Evolutionary conservation across 1,140 invertebrate species (phyloP).

Genomic region (Drosophila orena): DNA sequence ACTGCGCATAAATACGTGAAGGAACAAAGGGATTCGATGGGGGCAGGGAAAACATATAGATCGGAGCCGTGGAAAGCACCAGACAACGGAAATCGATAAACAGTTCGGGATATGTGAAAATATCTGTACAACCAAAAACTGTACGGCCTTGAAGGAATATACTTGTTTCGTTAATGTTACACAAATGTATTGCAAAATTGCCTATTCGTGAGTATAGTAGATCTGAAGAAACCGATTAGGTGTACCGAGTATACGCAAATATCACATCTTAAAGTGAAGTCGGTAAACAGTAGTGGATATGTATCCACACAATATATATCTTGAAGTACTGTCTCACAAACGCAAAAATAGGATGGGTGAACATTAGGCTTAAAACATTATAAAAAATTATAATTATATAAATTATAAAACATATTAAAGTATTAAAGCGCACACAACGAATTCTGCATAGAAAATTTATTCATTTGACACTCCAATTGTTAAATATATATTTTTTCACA

Average conservation of each 20-base stretch:
- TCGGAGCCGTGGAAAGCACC: not conserved
- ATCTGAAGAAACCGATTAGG: no score
- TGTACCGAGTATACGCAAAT: no score
- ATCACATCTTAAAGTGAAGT: no score
- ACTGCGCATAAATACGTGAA: constrained; percentile 78
- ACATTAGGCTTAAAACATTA: no score
- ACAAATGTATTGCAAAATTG: not conserved
- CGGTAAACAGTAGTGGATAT: no score
- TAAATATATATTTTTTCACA: not conserved
- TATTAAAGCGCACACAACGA: not conserved
- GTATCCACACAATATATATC: no score
- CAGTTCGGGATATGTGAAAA: not conserved
- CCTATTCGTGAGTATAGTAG: no score
- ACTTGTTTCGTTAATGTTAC: no score
- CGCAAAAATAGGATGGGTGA: no score
- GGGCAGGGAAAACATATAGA: not conserved
- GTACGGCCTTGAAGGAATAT: not conserved
- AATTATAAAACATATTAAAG: no score
- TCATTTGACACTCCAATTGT: not conserved
- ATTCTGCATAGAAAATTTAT: not conserved
- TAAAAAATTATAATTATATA: no score
- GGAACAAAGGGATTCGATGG: constrained; percentile 37
- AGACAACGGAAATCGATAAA: constrained; percentile 23
- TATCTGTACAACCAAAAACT: not conserved
- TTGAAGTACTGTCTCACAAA: no score